Conservation (phyloP, 2,797 vertebrate species). For the Enteromius thamalakanensis region DNA sequence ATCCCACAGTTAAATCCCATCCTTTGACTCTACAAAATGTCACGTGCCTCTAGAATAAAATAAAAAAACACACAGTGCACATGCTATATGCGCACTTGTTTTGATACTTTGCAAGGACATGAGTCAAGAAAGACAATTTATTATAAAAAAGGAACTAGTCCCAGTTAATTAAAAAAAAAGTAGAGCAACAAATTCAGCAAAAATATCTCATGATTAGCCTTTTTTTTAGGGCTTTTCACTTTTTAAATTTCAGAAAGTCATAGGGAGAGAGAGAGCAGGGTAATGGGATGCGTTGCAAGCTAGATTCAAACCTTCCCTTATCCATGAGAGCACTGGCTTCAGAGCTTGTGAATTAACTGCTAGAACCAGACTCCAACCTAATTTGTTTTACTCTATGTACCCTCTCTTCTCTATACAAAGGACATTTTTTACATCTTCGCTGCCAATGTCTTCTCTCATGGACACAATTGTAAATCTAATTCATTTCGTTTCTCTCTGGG, state of each 20-base stretch:
- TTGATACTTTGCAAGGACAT: constrained; percentile 49
- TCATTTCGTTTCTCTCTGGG: constrained; percentile 44
- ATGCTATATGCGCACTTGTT: constrained; percentile 38
- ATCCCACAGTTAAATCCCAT: constrained; percentile 28
- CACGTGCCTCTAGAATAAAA: constrained; percentile 22
- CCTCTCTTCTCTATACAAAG: constrained; percentile 13
- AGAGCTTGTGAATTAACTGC: background rate
- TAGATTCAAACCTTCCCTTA: constrained; percentile 1
- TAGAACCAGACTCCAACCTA: background rate
- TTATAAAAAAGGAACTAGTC: background rate
- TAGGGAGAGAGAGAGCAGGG: background rate
- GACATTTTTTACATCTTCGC: constrained; percentile 25
- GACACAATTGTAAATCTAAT: constrained; percentile 55
- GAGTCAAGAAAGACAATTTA: constrained; percentile 38
- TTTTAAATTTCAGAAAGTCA: background rate
- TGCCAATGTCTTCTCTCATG: constrained; percentile 41
- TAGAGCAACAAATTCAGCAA: background rate
- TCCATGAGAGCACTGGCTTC: background rate
- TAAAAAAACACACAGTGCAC: constrained; percentile 11
- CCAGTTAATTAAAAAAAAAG: constrained; percentile 5
- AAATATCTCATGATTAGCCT: background rate
- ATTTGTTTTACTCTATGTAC: constrained; percentile 17
- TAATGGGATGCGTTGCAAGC: background rate
- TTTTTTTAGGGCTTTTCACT: background rate
- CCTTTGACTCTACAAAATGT: constrained; percentile 13